Evolutionary conservation across 2,797 vertebrate species (phyloP).

Genomic region (Pipistrellus kuhlii): DNA sequence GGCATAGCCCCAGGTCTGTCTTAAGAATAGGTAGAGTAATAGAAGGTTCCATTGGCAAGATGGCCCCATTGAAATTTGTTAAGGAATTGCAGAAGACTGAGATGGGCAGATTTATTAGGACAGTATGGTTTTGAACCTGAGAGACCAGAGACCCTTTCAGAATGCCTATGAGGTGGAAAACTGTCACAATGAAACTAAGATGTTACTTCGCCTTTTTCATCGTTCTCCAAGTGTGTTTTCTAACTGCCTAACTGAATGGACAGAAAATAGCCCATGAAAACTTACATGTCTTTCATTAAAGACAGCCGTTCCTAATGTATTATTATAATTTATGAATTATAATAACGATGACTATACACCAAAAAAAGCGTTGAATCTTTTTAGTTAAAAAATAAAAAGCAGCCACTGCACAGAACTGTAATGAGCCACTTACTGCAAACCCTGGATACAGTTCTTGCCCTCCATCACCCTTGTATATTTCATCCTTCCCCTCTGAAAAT

Average conservation of each 20-base stretch:
- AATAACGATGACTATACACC: neutral
- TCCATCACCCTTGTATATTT: neutral
- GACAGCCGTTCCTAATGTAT: neutral
- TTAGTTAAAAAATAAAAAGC: neutral
- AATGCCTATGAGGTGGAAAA: neutral
- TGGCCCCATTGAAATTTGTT: no score
- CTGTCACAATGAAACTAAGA: neutral
- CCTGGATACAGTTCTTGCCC: neutral
- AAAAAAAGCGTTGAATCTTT: neutral
- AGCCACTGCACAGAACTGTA: neutral
- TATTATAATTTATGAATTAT: neutral
- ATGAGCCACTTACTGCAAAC: neutral
- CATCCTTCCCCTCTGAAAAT: neutral
- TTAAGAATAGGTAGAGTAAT: neutral
- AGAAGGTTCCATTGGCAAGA: neutral
- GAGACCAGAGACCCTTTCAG: neutral
- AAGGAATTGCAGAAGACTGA: neutral
- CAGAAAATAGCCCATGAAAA: neutral
- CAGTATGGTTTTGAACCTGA: neutral
- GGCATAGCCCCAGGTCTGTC: neutral
- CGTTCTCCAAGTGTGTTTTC: neutral
- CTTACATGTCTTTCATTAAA: neutral
- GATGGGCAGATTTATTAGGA: neutral
- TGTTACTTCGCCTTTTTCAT: neutral
- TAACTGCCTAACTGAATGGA: neutral